These are phyloP conservation scores for Medauroidea extradentata DNA, from an alignment of 1,140 invertebrate species.

Conservation along the genomic window DNA sequence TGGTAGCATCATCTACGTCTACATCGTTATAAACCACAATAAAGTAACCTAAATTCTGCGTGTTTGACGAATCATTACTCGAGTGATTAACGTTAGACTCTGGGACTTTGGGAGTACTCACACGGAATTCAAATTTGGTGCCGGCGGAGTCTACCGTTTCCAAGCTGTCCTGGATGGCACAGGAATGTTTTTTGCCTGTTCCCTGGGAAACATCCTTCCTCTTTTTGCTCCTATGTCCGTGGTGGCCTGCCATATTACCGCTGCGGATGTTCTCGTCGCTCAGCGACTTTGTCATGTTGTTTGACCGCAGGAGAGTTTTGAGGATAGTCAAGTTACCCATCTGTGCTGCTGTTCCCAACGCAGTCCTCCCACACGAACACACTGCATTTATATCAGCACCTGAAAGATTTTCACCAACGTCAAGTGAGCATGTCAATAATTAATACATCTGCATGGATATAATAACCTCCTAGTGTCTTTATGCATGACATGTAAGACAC, in stretches of 20 bases:
- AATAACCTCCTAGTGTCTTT: too few relatives aligned
- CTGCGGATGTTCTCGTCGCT: slow-evolving; percentile 13
- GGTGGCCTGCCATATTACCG: too few relatives aligned
- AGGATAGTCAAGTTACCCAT: slow-evolving; percentile 43
- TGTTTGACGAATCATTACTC: neutral
- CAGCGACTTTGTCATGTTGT: slow-evolving; percentile 20
- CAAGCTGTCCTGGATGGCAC: neutral
- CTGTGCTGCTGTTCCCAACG: slow-evolving; percentile 45
- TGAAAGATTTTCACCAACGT: too few relatives aligned
- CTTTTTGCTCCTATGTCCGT: too few relatives aligned
- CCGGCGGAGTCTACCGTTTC: too few relatives aligned
- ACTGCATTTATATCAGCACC: slow-evolving; percentile 47
- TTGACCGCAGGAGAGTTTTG: slow-evolving; percentile 34
- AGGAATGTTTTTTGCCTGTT: neutral
- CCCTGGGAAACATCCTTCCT: neutral
- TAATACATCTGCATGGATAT: too few relatives aligned
- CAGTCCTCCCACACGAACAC: slow-evolving; percentile 43
- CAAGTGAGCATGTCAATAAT: too few relatives aligned
- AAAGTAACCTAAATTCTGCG: slow-evolving; percentile 35
- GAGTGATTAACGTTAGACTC: too few relatives aligned
- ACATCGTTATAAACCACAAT: slow-evolving; percentile 17
- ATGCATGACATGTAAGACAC: too few relatives aligned
- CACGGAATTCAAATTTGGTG: too few relatives aligned
- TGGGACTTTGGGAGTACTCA: too few relatives aligned
- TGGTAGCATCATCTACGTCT: neutral